These are phyloP conservation scores for Spondyliosoma cantharus DNA, from an alignment of 2,797 vertebrate genomes.

Conservation along the genomic window DNA sequence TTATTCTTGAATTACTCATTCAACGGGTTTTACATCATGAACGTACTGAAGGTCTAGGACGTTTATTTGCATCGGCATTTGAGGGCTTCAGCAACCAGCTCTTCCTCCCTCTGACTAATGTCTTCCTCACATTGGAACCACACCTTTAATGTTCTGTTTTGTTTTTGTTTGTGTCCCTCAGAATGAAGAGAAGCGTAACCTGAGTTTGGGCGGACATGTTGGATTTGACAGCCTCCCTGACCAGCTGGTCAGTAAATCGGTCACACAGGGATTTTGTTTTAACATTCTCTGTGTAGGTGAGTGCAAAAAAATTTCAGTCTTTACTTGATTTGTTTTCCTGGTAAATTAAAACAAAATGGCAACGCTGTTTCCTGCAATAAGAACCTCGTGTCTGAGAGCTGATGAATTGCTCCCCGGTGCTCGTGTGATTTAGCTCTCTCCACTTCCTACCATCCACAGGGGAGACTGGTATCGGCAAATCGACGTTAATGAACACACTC, in stretches of 20 bases:
- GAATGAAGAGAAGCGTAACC: constrained; percentile 94
- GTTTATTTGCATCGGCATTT: constrained; percentile 59
- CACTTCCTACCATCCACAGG: constrained; percentile 77
- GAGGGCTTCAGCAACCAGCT: constrained; percentile 23
- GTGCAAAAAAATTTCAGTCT: constrained; percentile 61
- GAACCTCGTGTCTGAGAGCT: constrained; percentile 34
- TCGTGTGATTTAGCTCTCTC: constrained; percentile 3
- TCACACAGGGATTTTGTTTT: constrained; percentile 98
- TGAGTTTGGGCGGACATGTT: constrained; percentile 94
- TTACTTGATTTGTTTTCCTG: constrained; percentile 31
- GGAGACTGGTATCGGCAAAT: constrained; percentile 98
- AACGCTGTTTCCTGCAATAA: constrained; percentile 16
- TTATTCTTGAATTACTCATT: constrained; percentile 38
- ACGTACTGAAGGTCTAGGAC: constrained; percentile 42
- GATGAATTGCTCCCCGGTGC: constrained; percentile 44
- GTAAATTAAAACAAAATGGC: not conserved
- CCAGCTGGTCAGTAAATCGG: constrained; percentile 99
- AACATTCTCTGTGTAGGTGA: constrained; percentile 99
- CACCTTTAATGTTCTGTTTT: constrained; percentile 22
- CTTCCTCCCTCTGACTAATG: constrained; percentile 43
- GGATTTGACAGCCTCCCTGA: constrained; percentile 99
- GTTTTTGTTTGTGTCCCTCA: constrained; percentile 69
- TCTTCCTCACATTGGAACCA: constrained; percentile 29
- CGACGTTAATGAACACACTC: constrained; percentile 97
- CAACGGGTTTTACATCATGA: constrained; percentile 57